Conservation (phyloP, 1,140 invertebrate species). For the Scaptomyza pallida region DNA sequence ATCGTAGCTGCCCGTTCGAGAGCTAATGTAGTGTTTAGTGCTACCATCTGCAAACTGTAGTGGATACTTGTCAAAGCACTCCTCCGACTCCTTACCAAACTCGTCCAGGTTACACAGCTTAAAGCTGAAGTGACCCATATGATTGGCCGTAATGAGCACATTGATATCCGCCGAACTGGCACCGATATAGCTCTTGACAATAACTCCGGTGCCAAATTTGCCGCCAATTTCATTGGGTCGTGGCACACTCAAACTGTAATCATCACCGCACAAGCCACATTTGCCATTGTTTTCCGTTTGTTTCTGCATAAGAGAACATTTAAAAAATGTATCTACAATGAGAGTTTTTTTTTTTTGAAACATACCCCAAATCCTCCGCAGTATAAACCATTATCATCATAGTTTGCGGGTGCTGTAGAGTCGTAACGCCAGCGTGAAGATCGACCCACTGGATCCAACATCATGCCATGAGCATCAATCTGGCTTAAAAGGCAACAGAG, state of each 20-base stretch:
- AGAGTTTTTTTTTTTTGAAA: neutral
- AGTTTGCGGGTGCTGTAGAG: constrained; percentile 85
- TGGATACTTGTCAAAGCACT: constrained; percentile 79
- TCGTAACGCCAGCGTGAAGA: constrained; percentile 88
- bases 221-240: constrained; percentile 87
- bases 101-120: constrained; percentile 85
- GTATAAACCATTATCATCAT: constrained; percentile 87
- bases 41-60: constrained; percentile 54
- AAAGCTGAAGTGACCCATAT: constrained; percentile 86
- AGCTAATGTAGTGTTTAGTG: constrained; percentile 33
- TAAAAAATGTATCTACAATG: too few relatives aligned
- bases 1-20: constrained; percentile 37
- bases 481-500: constrained; percentile 4
- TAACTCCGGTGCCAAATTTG: constrained; percentile 86
- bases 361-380: constrained; percentile 86
- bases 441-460: constrained; percentile 88
- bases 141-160: constrained; percentile 85
- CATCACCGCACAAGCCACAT: constrained; percentile 87
- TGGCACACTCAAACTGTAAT: constrained; percentile 84
- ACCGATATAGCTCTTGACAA: constrained; percentile 84
- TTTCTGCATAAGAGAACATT: constrained; percentile 65
- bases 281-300: constrained; percentile 85
- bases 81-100: constrained; percentile 57
- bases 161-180: constrained; percentile 71
- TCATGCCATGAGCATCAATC: constrained; percentile 87